A percentile compares a stretch with the other conserved stretches of the same genome.
Conservation (phyloP, 1,140 invertebrate genomes). For the Dufourea novaeangliae region DNA sequence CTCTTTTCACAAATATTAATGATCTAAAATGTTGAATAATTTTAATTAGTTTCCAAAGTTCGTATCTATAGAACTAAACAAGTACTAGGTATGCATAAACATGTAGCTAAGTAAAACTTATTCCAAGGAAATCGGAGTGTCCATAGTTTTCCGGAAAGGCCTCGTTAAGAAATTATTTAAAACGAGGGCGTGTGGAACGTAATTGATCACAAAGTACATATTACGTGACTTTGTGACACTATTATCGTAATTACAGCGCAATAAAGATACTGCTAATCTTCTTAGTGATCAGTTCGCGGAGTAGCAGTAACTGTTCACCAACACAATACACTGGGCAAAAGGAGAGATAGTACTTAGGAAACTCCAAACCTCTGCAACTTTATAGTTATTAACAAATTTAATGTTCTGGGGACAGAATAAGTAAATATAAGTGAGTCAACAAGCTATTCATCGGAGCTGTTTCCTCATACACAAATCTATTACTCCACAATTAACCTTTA, state of each 20-base stretch:
- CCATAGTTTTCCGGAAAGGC: background rate
- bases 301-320: conserved; percentile 10
- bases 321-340: background rate
- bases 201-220: conserved; percentile 26
- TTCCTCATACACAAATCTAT: too few relatives aligned
- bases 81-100: background rate
- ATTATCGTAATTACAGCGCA: conserved; percentile 21
- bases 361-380: background rate
- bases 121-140: background rate
- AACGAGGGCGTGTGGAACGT: background rate
- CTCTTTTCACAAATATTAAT: too few relatives aligned
- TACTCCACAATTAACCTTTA: too few relatives aligned
- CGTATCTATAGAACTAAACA: background rate
- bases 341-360: background rate
- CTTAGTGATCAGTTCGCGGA: background rate
- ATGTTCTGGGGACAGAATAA: background rate
- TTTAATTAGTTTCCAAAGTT: too few relatives aligned
- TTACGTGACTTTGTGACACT: conserved; percentile 8
- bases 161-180: conserved; percentile 15
- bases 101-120: background rate
- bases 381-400: conserved; percentile 15
- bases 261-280: conserved; percentile 43
- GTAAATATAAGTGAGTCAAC: too few relatives aligned
- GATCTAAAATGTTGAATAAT: too few relatives aligned
- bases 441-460: too few relatives aligned